A percentile compares a stretch with the other conserved stretches of the same genome.
Evolutionary conservation across 1,140 invertebrate species (phyloP).

Genomic region (Sycobia sp.): DNA sequence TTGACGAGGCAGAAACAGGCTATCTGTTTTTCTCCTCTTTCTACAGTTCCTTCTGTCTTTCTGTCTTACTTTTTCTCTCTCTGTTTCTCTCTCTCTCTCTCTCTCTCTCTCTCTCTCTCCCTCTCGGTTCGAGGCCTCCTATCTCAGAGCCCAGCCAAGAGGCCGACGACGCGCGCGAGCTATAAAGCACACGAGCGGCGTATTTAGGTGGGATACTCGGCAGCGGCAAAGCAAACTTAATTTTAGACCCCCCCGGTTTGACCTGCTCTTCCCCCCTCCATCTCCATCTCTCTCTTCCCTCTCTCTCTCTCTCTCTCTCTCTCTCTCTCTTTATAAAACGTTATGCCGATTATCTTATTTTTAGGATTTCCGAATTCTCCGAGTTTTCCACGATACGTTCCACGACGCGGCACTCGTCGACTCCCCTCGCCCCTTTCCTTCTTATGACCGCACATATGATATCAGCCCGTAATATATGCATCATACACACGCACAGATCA

Average conservation of each 20-base stretch:
- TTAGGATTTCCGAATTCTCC: too few relatives aligned
- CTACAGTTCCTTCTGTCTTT: too few relatives aligned
- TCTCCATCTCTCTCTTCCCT: constrained; percentile 13
- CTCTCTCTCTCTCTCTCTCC: neutral
- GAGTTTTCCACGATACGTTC: too few relatives aligned
- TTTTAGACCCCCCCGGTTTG: constrained; percentile 55
- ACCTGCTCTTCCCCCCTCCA: constrained; percentile 51
- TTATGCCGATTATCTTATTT: too few relatives aligned
- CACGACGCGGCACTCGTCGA: too few relatives aligned
- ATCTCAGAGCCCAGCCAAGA: constrained; percentile 55
- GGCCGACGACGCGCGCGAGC: constrained; percentile 15
- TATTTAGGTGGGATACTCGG: constrained; percentile 59
- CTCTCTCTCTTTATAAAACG: too few relatives aligned
- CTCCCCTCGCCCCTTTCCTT: too few relatives aligned
- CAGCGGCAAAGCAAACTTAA: constrained; percentile 50
- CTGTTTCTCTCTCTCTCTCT: neutral
- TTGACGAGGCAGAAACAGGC: too few relatives aligned
- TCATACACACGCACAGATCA: too few relatives aligned
- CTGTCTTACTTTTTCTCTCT: neutral
- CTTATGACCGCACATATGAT: too few relatives aligned
- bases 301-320: constrained; percentile 11
- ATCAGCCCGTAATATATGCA: too few relatives aligned
- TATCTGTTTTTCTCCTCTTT: too few relatives aligned
- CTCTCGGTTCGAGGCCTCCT: constrained; percentile 34
- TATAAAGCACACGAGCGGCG: constrained; percentile 50